phyloP scores from a whole-genome alignment of 2,888 invertebrate genomes.

The Camponotus fellah region DNA sequence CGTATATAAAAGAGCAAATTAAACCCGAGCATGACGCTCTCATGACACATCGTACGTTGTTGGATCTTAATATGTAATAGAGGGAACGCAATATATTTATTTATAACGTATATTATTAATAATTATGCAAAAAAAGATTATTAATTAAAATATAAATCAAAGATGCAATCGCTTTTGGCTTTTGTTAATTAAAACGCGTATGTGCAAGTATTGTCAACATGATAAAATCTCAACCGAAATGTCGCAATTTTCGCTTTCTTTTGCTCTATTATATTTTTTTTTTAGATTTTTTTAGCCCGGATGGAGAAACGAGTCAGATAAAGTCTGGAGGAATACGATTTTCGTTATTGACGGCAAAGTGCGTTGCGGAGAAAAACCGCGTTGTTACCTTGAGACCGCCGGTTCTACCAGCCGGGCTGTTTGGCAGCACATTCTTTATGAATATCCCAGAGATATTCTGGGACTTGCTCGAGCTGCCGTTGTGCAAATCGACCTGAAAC shows the following conservation, averaged over 20 bases:
- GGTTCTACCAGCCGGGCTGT: slow-evolving; percentile 96
- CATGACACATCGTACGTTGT: background rate
- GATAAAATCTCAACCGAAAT: background rate
- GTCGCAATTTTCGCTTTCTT: background rate
- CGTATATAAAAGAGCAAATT: slow-evolving; percentile 31
- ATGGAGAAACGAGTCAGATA: background rate
- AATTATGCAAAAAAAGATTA: background rate
- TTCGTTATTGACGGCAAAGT: slow-evolving; percentile 5
- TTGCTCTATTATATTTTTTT: slow-evolving; percentile 23
- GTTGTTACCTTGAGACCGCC: slow-evolving; percentile 93
- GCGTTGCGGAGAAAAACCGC: background rate
- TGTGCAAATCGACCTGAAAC: slow-evolving; percentile 91
- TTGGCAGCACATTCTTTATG: slow-evolving; percentile 97
- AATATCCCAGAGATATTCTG: slow-evolving; percentile 96
- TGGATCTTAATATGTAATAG: background rate
- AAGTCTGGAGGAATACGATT: slow-evolving; percentile 13
- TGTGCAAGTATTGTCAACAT: background rate
- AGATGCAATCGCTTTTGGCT: background rate
- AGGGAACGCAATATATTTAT: background rate
- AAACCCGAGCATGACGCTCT: slow-evolving; percentile 5
- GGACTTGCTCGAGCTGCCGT: slow-evolving; percentile 89
- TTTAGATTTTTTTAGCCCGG: background rate
- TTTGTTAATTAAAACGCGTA: background rate
- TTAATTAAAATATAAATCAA: background rate
- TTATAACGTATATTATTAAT: background rate